These are phyloP conservation scores for Dreissena rostriformis DNA, from an alignment of 1,140 invertebrate genomes.

Conservation along the genomic window DNA sequence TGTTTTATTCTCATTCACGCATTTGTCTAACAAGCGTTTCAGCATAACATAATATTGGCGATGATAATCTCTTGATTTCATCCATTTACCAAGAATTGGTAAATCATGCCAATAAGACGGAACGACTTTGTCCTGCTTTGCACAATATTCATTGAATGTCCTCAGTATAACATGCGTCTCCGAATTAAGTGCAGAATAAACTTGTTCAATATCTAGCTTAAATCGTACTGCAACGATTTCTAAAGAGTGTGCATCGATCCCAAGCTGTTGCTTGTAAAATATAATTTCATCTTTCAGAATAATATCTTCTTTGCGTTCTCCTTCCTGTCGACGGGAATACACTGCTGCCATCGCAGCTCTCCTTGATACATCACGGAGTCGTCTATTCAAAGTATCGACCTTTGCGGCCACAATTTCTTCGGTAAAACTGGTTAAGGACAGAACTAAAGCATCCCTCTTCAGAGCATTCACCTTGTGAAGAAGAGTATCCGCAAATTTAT, in stretches of 20 bases:
- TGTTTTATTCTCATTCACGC: too few relatives aligned
- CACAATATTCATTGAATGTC: too few relatives aligned
- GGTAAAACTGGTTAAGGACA: not conserved
- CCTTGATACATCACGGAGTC: not conserved
- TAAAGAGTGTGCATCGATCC: not conserved
- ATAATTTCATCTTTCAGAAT: not conserved
- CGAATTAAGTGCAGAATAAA: too few relatives aligned
- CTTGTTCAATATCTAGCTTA: too few relatives aligned
- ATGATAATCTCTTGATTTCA: too few relatives aligned
- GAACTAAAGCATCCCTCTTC: constrained; percentile 2
- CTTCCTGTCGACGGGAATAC: not conserved
- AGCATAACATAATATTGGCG: too few relatives aligned
- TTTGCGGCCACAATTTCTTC: not conserved
- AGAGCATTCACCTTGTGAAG: not conserved
- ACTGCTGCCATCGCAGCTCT: not conserved
- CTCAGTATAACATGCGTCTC: too few relatives aligned
- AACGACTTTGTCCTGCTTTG: too few relatives aligned
- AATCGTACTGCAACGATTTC: not conserved
- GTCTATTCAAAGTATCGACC: not conserved
- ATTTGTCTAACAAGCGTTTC: too few relatives aligned
- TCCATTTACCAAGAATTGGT: too few relatives aligned
- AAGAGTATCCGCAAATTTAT: not conserved
- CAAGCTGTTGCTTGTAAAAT: constrained; percentile 13
- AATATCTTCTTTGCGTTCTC: not conserved
- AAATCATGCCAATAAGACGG: too few relatives aligned